Percentiles rank a stretch among this genome's conserved stretches.
Evolutionary conservation across 2,113 vertebrate genomes (phyloP).

Genomic region (Anoura caudifer): DNA sequence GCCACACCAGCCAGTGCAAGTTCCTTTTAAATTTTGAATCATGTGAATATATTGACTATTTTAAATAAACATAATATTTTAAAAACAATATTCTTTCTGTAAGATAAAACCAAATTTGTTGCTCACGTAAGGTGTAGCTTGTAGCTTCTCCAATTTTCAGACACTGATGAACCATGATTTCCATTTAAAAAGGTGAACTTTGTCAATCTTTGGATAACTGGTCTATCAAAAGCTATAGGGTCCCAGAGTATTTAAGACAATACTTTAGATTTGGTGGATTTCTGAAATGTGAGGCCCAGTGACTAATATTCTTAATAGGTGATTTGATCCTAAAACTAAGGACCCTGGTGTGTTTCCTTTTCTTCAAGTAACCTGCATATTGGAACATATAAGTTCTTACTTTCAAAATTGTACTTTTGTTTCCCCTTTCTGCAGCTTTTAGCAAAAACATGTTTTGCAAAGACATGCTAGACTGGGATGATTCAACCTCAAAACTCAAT

Average conservation of each 20-base stretch:
- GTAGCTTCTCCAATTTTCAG: not conserved
- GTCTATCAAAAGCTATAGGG: not conserved
- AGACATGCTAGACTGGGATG: not conserved
- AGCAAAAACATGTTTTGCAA: not conserved
- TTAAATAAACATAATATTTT: not conserved
- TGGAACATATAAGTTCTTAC: not conserved
- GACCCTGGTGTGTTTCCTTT: not conserved
- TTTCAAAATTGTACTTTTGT: not conserved
- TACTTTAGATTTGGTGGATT: not conserved
- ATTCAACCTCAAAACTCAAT: not conserved
- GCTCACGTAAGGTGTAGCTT: not conserved
- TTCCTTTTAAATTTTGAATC: not conserved
- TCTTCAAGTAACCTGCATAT: not conserved
- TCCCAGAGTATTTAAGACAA: too few relatives aligned
- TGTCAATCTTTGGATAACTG: not conserved
- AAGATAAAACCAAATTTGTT: not conserved
- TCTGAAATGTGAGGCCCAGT: not conserved
- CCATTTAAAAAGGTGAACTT: not conserved
- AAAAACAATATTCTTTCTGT: not conserved
- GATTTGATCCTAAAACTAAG: not conserved
- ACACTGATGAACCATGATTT: not conserved
- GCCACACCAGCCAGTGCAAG: too few relatives aligned
- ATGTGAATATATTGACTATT: not conserved
- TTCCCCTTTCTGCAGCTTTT: not conserved
- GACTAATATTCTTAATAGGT: not conserved